These are phyloP conservation scores for Sitta europaea DNA, from an alignment of 2,113 vertebrate species.

Conservation along the genomic window DNA sequence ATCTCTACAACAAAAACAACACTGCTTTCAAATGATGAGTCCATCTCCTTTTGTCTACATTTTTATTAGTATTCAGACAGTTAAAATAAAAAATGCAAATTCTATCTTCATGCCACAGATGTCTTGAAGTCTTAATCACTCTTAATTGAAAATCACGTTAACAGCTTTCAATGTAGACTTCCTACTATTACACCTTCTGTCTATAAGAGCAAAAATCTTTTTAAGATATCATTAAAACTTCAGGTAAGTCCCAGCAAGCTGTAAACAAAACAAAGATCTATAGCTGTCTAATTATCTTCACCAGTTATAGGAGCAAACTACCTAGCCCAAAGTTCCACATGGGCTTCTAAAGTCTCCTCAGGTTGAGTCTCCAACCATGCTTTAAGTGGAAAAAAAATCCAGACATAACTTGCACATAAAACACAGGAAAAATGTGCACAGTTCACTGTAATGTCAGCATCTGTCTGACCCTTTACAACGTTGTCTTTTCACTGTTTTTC, in stretches of 20 bases:
- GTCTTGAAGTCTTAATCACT: not conserved
- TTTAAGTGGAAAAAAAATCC: not conserved
- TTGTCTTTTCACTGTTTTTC: not conserved
- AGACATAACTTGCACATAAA: not conserved
- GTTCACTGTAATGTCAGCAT: not conserved
- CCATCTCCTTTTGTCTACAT: not conserved
- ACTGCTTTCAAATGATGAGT: not conserved
- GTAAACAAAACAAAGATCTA: not conserved
- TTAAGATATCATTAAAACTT: not conserved
- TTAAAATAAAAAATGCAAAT: not conserved
- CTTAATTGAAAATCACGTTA: not conserved
- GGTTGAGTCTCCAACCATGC: not conserved
- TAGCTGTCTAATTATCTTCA: not conserved
- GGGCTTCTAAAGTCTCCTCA: not conserved
- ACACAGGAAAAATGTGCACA: not conserved
- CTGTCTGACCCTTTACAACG: not conserved
- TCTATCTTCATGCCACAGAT: not conserved
- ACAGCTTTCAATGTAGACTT: not conserved
- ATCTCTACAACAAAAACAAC: not conserved
- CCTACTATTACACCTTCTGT: not conserved
- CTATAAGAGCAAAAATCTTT: not conserved
- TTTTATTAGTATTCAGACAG: not conserved
- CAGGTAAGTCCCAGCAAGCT: not conserved
- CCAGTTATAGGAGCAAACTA: not conserved
- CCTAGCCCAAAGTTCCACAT: not conserved